phyloP scores from a whole-genome alignment of 2,113 vertebrate species.

The Bubalus kerabau region DNA sequence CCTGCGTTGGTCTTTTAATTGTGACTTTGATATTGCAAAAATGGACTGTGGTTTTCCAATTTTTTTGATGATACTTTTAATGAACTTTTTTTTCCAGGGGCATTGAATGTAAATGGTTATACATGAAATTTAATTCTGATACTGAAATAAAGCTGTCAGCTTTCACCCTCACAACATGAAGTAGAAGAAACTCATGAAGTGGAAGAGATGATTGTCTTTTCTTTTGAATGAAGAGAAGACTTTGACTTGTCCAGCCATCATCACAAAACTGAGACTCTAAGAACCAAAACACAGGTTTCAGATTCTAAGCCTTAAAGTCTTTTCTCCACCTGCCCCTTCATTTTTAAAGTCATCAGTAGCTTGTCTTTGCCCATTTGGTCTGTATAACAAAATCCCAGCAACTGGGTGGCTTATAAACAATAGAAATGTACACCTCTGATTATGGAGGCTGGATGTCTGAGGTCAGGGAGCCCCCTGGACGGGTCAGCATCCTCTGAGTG shows the following conservation, averaged over 20 bases:
- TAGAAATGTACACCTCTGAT: background rate
- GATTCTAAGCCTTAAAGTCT: background rate
- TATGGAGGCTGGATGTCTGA: background rate
- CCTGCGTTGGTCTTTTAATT: background rate
- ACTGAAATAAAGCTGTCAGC: background rate
- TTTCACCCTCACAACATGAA: background rate
- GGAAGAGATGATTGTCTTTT: background rate
- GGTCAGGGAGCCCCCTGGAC: background rate
- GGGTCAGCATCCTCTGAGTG: background rate
- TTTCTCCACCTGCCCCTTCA: background rate
- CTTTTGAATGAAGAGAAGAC: background rate
- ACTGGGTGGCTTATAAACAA: background rate
- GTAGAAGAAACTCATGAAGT: background rate
- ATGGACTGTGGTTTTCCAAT: background rate
- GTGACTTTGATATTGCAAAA: background rate
- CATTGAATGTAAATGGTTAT: background rate
- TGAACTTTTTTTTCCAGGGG: background rate
- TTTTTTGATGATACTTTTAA: background rate
- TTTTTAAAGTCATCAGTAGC: background rate
- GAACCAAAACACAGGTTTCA: background rate
- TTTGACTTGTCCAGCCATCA: background rate
- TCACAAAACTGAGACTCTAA: background rate
- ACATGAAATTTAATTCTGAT: background rate
- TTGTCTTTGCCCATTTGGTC: background rate
- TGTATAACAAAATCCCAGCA: background rate